Conservation (phyloP, 2,113 vertebrate genomes). For the Pluvialis apricaria region DNA sequence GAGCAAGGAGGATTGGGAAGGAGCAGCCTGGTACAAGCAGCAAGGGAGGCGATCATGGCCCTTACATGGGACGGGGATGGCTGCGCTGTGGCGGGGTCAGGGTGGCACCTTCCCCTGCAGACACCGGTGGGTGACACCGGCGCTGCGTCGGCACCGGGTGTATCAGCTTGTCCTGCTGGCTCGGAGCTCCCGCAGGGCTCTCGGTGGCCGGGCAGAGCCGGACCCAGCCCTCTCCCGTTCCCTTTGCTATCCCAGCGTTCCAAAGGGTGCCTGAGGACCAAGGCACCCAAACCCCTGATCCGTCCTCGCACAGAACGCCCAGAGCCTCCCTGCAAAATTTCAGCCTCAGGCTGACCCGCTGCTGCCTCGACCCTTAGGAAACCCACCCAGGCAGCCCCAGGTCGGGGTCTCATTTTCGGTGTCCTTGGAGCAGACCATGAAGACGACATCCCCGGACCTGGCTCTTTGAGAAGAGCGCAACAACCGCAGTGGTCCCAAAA, state of each 20-base stretch:
- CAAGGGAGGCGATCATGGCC: not conserved
- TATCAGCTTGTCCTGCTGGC: not conserved
- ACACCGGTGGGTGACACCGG: fast-evolving
- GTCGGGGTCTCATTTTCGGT: not conserved
- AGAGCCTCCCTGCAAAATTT: not conserved
- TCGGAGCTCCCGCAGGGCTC: not conserved
- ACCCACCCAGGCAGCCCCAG: no score
- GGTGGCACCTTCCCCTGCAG: not conserved
- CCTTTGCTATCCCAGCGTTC: not conserved
- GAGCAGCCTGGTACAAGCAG: not conserved
- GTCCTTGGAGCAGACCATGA: not conserved
- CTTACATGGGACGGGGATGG: fast-evolving
- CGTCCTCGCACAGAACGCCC: not conserved
- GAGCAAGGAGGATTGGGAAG: not conserved
- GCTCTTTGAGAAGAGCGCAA: not conserved
- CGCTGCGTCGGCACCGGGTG: fast-evolving
- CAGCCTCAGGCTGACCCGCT: not conserved
- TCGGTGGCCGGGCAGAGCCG: not conserved
- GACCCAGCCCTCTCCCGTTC: not conserved
- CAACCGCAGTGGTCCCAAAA: not conserved
- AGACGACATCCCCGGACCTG: not conserved
- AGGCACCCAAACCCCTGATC: not conserved
- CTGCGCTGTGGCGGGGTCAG: not conserved
- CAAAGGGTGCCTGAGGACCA: not conserved
- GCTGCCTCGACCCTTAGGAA: not conserved